Evolutionary conservation across 2,797 vertebrate genomes (phyloP), one percentile per base, ranked within the genome.

Genomic region (Scyliorhinus canicula): DNA sequence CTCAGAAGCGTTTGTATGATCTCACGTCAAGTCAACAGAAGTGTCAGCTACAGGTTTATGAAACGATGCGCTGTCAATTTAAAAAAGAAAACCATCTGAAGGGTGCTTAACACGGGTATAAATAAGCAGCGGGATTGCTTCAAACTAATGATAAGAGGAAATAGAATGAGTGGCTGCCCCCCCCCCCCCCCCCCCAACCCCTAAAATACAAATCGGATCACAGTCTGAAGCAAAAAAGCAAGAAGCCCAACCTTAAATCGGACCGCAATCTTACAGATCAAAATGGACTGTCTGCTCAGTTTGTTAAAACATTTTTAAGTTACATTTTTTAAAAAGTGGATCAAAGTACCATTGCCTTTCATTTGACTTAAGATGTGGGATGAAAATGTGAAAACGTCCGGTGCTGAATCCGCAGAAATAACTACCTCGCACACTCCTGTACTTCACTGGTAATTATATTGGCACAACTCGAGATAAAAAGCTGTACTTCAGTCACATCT

Each of bases 381-480:
- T 71, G 47, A 31, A 88, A 57, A 19, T 52, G 47, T 57, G 31
- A 88, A 35, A 57, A 47, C 6, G 24, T 82, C 65, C 60, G 21
- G 40, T 91, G 88, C 88, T 40, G 19, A 26, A 65, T 40, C 60
- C 1, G 21, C 44, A 93, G 65, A 93, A 35, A 35, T 50, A 93
- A 71, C 14, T 14, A 40, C 40, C 63, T 93, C 57, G n/a, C n/a
- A 47, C 16, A 31, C 65, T 19, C 9, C n/a, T 26, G n/a, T 44
- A 69, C 40, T 93, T 67, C 60, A 35, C 40, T 5, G 28, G 11
- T 67, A 31, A 35, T 91, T 69, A 52, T 47, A 93, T 47, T 52
- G 93, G 93, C 93, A 93, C 65, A 71, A 69, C 65, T 52, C 35
- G 50, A 71, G 26, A 93, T 93, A 7, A 16, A 69, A 93, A 50